phyloP scores from a whole-genome alignment of 2,113 vertebrate genomes.

The Sinocyclocheilus anshuiensis region DNA sequence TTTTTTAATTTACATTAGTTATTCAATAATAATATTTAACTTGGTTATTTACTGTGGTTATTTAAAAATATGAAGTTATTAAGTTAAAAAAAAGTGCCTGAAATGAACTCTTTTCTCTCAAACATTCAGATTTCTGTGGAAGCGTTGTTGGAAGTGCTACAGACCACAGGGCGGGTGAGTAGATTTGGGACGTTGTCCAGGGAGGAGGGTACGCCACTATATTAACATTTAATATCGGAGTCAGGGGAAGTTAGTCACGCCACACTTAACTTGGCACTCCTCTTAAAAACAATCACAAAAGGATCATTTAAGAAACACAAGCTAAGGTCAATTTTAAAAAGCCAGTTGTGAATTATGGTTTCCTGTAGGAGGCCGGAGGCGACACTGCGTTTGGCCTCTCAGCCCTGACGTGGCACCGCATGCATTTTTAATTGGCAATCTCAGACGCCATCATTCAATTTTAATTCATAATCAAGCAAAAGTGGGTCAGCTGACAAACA shows the following conservation, averaged over 20 bases:
- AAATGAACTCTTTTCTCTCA: neutral
- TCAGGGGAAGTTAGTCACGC: neutral
- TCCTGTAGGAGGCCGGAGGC: constrained; percentile 49
- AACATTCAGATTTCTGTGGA: neutral
- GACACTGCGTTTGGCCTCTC: constrained; percentile 36
- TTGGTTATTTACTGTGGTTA: too few relatives aligned
- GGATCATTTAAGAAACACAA: constrained; percentile 23
- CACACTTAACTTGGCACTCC: constrained; percentile 18
- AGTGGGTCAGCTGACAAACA: constrained; percentile 80
- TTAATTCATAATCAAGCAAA: constrained; percentile 79
- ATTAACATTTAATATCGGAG: constrained; percentile 23
- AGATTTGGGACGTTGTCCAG: neutral
- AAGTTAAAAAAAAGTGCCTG: neutral
- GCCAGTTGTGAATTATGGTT: constrained; percentile 61
- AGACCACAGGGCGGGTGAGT: constrained; percentile 2
- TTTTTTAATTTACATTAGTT: neutral
- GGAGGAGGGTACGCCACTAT: neutral
- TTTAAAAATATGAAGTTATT: too few relatives aligned
- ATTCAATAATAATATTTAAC: too few relatives aligned
- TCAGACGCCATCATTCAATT: constrained; percentile 75
- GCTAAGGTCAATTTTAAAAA: constrained; percentile 51
- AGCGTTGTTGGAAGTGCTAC: neutral
- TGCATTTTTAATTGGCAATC: constrained; percentile 72
- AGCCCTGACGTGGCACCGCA: constrained; percentile 58
- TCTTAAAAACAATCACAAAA: constrained; percentile 30